Conservation (phyloP, 2,797 vertebrate species). For the Nasua narica region DNA sequence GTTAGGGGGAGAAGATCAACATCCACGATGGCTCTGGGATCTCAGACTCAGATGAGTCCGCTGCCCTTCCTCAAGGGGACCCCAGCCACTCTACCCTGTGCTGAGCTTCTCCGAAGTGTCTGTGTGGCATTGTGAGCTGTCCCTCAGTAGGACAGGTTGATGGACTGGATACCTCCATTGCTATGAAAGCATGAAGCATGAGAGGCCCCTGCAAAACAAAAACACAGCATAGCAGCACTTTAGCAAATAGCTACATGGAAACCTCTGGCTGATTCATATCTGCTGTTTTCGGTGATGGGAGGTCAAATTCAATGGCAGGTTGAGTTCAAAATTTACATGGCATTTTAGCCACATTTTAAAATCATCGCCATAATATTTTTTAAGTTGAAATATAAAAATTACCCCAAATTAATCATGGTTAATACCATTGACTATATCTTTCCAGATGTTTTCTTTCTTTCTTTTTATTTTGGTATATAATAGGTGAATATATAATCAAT, state of each 20-base stretch:
- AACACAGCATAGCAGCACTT: neutral
- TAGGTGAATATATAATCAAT: neutral
- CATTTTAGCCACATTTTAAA: neutral
- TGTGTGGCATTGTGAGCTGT: neutral
- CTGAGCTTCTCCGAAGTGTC: neutral
- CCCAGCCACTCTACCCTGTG: accelerated
- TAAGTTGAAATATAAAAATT: neutral
- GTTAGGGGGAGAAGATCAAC: neutral
- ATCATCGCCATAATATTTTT: neutral
- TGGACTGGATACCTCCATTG: neutral
- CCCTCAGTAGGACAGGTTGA: neutral
- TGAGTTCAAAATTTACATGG: no score
- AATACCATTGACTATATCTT: neutral
- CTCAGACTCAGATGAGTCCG: neutral
- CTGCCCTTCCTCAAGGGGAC: no score
- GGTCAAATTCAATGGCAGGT: neutral
- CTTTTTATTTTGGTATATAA: neutral
- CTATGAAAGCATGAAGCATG: neutral
- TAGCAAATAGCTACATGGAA: neutral
- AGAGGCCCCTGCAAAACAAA: neutral
- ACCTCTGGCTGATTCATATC: neutral
- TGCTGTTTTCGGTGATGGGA: neutral
- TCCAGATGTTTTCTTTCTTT: neutral
- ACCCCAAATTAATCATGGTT: neutral
- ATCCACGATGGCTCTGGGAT: neutral